phyloP scores from a whole-genome alignment of 2,113 vertebrate species.

The Pelecanus crispus region DNA sequence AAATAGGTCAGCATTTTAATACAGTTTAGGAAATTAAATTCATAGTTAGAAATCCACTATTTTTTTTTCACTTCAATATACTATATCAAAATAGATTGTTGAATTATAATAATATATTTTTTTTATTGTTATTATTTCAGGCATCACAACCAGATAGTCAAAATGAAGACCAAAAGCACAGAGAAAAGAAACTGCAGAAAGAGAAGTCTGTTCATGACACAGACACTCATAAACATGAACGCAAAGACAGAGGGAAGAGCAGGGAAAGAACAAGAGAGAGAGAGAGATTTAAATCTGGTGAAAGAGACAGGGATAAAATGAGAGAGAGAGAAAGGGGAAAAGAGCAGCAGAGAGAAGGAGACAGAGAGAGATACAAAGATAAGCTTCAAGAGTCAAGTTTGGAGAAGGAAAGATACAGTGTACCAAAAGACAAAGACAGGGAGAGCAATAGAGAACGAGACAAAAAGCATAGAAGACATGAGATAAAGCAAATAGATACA shows the following conservation, averaged over 20 bases:
- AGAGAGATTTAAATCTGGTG: conserved; percentile 49
- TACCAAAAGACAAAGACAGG: conserved; percentile 42
- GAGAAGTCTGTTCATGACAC: background rate
- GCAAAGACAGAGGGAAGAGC: conserved; percentile 41
- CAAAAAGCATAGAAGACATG: conserved; percentile 16
- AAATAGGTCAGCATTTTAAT: background rate
- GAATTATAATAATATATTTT: background rate
- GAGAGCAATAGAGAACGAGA: conserved; percentile 20
- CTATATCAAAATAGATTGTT: background rate
- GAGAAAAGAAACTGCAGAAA: conserved; percentile 52
- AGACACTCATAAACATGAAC: conserved; percentile 12
- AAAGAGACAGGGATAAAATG: conserved; percentile 59
- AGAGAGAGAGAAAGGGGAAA: conserved; percentile 26
- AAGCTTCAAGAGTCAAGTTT: background rate
- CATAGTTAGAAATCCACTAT: background rate
- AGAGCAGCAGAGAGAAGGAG: background rate
- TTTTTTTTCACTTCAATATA: background rate
- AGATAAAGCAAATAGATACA: background rate
- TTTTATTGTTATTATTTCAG: conserved; percentile 1
- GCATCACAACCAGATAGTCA: conserved; percentile 15
- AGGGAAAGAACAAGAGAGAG: conserved; percentile 59
- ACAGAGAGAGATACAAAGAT: background rate
- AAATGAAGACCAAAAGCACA: conserved; percentile 63
- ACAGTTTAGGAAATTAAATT: background rate
- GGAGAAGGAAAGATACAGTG: conserved; percentile 28